These are phyloP conservation scores for Nothobranchius furzeri DNA, from an alignment of 2,113 vertebrate species.

Conservation along the genomic window DNA sequence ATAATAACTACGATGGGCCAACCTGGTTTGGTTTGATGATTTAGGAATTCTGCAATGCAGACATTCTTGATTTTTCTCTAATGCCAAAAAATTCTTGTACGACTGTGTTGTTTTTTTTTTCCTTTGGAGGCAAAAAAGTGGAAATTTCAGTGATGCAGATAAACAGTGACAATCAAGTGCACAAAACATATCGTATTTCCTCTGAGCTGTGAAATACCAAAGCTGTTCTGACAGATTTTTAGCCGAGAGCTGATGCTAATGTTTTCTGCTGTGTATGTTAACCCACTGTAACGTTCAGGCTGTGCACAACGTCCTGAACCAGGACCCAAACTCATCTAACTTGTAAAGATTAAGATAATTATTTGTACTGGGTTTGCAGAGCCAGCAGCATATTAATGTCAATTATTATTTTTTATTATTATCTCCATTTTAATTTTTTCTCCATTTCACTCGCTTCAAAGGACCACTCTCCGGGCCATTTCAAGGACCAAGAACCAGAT, in stretches of 20 bases:
- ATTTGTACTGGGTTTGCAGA: too few relatives aligned
- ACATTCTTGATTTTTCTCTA: too few relatives aligned
- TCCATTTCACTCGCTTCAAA: too few relatives aligned
- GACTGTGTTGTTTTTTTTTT: constrained; percentile 8
- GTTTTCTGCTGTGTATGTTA: constrained; percentile 27
- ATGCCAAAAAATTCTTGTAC: not conserved
- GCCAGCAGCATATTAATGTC: too few relatives aligned
- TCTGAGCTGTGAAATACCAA: constrained; percentile 48
- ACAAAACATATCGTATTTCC: constrained; percentile 40
- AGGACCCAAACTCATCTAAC: constrained; percentile 7
- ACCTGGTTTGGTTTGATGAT: not conserved
- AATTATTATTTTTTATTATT: too few relatives aligned
- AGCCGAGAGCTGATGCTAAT: constrained; percentile 37
- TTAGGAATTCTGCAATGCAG: not conserved
- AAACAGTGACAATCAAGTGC: constrained; percentile 42
- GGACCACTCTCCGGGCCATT: too few relatives aligned
- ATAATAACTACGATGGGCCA: not conserved
- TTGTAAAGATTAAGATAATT: constrained; percentile 21
- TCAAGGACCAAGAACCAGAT: too few relatives aligned
- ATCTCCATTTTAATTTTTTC: too few relatives aligned
- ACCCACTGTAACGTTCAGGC: constrained; percentile 11
- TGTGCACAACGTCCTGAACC: constrained; percentile 3
- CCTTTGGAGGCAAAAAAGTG: constrained; percentile 1
- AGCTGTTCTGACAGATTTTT: constrained; percentile 45
- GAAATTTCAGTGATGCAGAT: constrained; percentile 35